Conservation (phyloP, 2,888 invertebrate genomes). For the Sarcophaga variegata region DNA sequence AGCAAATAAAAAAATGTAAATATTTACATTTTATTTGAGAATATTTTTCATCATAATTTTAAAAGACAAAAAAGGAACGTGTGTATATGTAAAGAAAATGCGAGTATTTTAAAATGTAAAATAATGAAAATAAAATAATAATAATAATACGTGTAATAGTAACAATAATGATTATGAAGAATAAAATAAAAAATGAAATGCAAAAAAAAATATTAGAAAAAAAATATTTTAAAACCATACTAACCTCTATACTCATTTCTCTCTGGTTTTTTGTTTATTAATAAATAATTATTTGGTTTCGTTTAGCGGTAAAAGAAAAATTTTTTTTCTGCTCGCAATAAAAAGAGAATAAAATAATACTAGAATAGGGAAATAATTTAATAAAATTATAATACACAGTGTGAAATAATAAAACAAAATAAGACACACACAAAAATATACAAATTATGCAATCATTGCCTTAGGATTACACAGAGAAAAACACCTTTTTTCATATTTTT, state of each 20-base stretch:
- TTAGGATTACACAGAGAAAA: neutral
- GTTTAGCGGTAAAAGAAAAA: conserved; percentile 38
- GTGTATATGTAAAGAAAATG: too few species aligned
- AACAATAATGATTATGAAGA: neutral
- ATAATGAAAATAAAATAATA: neutral
- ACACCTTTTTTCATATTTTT: neutral
- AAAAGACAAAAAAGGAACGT: neutral
- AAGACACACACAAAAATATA: conserved; percentile 5
- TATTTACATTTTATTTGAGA: conserved; percentile 41
- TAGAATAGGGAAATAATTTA: conserved; percentile 2
- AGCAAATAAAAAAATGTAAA: conserved; percentile 50
- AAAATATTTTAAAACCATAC: conserved; percentile 45
- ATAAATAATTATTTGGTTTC: conserved; percentile 29
- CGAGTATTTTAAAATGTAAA: neutral
- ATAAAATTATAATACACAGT: conserved; percentile 5
- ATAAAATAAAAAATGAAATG: conserved; percentile 29
- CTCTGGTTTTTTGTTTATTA: conserved; percentile 2
- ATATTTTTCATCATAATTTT: neutral
- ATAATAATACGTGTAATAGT: neutral
- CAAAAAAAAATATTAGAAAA: conserved; percentile 9
- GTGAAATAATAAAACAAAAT: neutral
- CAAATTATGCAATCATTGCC: conserved; percentile 46
- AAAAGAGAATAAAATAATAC: conserved; percentile 25
- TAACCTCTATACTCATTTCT: conserved; percentile 67
- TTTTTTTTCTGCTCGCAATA: conserved; percentile 8